These are phyloP conservation scores for Chromis chromis DNA, from an alignment of 2,797 vertebrate genomes.

Conservation along the genomic window DNA sequence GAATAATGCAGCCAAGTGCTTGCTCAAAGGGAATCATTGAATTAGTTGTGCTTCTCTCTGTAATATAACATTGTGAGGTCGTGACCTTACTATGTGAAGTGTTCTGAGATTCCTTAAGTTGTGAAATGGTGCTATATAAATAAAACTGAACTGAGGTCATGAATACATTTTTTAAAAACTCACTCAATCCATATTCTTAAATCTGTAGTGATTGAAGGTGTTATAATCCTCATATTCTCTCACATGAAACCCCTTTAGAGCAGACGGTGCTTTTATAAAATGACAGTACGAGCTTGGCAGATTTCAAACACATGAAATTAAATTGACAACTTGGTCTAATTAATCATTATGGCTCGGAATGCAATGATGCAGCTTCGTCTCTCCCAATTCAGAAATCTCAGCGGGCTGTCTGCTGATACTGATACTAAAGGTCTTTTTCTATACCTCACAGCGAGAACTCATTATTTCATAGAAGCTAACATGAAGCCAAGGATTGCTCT, in stretches of 20 bases:
- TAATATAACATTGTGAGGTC: no score
- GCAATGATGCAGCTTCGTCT: not conserved
- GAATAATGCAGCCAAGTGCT: slow-evolving; percentile 11
- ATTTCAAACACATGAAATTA: not conserved
- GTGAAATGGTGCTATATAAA: no score
- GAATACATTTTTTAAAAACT: slow-evolving; percentile 21
- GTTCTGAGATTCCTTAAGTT: no score
- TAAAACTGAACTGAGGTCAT: not conserved
- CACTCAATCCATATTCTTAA: not conserved
- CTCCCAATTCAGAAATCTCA: no score
- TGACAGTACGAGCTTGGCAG: not conserved
- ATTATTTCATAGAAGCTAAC: not conserved
- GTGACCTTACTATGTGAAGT: no score
- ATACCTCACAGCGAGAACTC: not conserved
- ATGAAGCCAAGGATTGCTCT: not conserved
- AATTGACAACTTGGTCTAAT: not conserved
- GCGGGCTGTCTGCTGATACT: no score
- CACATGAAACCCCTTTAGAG: no score
- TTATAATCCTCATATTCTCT: not conserved
- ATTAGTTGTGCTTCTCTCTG: no score
- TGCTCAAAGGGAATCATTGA: no score
- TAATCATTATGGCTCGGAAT: not conserved
- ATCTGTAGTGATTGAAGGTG: slow-evolving; percentile 32
- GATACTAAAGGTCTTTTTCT: no score
- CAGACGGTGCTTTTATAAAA: not conserved